Evolutionary conservation across 2,888 invertebrate species (phyloP).

Genomic region (Leuctra nigra): DNA sequence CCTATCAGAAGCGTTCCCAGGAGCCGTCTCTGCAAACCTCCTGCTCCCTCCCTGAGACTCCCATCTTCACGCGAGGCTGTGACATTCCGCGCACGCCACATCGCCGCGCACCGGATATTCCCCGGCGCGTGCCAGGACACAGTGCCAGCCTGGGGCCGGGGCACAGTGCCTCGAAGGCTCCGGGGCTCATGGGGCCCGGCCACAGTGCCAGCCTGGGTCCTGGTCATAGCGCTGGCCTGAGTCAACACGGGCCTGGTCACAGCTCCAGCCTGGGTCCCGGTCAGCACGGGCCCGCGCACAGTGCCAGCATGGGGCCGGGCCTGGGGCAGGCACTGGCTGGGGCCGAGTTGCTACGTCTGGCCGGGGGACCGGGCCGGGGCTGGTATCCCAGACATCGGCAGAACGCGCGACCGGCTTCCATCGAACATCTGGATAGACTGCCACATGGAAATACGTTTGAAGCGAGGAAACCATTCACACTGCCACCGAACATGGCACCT

Average conservation of each 20-base stretch:
- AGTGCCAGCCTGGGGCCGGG: constrained; percentile 39
- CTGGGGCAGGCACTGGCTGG: constrained; percentile 52
- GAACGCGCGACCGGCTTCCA: constrained; percentile 64
- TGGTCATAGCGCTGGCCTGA: constrained; percentile 27
- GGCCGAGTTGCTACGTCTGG: constrained; percentile 70
- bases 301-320: too few species aligned
- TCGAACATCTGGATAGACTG: constrained; percentile 76
- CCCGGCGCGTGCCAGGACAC: too few species aligned
- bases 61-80: constrained; percentile 71
- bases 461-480: constrained; percentile 71
- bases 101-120: constrained; percentile 54
- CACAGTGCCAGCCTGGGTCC: too few species aligned
- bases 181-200: constrained; percentile 42
- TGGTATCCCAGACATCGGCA: constrained; percentile 49
- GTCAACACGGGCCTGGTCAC: constrained; percentile 22
- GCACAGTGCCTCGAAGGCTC: constrained; percentile 54
- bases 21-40: constrained; percentile 67
- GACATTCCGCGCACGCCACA: constrained; percentile 80
- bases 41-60: constrained; percentile 82
- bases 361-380: constrained; percentile 75
- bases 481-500: constrained; percentile 81
- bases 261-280: constrained; percentile 37
- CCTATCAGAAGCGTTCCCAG: constrained; percentile 41
- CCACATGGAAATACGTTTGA: constrained; percentile 43
- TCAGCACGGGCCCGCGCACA: too few species aligned